Base-by-base conservation (phyloP, 2,113 vertebrate species). In the Cynopterus brachyotis region DNA sequence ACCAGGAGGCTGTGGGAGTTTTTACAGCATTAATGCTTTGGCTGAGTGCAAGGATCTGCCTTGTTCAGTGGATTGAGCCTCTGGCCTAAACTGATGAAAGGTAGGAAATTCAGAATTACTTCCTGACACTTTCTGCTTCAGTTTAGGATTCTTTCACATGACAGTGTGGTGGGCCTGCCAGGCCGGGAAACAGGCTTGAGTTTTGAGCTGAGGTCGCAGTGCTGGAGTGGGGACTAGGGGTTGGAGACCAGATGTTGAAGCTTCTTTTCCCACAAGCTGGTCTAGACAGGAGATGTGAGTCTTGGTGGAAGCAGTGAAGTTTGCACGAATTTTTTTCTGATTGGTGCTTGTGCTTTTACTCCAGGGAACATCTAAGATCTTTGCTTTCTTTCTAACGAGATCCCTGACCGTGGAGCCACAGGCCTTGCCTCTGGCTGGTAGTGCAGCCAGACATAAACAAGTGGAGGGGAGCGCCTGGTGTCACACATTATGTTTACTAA, bases 401-500 rank as follows among this genome's bases (percentile, higher is more conserved):
- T 96, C 53, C 53, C 84, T 97, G 94, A 94, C 88, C 79, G 12
- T 4, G 42, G 91, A 97, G 37, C 92, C 92, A 95, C 40, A 59
- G 91, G 91, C 97, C 94, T 95, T 92, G 93, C 91, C 95, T 91
- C 80, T 93, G 90, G 93, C 93, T 92, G 70, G n/a, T 85, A 72
- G 91, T 67, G 70, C 67, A 76, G 92, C 89, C 86, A 42, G 94
- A 96, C 75, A 0, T 0, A 97, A 96, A 97, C 94, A 95, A 94
- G 97, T 92, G 69, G 85, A 96, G 95, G 95, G 94, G 95, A 97
- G 91, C 40, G 92, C 98, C 97, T 59, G 96, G 87, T 97, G 96
- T 98, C 98, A 97, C 96, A 98, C 97, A 94, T 96, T 97, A 69
- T 98, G 97, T 98, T 98, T 98, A 97, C 98, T 98, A 98, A 98